These are phyloP conservation scores for Luperina nickerlii DNA, from an alignment of 2,888 invertebrate species.

Conservation along the genomic window DNA sequence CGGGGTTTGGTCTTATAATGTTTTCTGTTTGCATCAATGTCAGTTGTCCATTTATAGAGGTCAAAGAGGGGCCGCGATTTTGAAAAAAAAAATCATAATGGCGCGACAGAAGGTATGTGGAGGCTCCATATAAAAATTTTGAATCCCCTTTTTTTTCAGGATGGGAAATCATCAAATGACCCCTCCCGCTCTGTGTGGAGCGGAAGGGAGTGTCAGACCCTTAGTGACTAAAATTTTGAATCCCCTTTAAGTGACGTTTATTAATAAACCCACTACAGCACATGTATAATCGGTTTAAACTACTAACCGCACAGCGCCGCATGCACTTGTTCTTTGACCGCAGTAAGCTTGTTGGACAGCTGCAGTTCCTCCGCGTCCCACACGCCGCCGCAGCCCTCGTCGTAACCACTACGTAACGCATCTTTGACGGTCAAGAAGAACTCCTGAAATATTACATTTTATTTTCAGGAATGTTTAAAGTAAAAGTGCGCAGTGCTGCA, in stretches of 20 bases:
- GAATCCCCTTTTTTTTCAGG: no score
- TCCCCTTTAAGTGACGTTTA: background rate
- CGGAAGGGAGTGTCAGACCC: no score
- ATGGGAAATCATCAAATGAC: no score
- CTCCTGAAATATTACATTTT: slow-evolving; percentile 90
- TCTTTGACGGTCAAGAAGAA: slow-evolving; percentile 98
- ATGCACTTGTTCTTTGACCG: slow-evolving; percentile 93
- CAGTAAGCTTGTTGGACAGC: slow-evolving; percentile 92
- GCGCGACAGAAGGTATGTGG: no score
- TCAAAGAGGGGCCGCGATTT: no score
- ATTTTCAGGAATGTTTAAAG: background rate
- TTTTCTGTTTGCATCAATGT: no score
- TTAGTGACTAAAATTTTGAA: no score
- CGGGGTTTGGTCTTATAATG: no score
- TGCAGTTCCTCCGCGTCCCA: slow-evolving; percentile 93
- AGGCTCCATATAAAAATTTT: background rate
- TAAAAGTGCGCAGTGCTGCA: no score
- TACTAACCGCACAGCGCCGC: slow-evolving; percentile 95
- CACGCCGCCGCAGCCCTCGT: slow-evolving; percentile 88
- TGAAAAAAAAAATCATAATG: no score
- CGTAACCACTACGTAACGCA: slow-evolving; percentile 90
- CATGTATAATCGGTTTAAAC: background rate
- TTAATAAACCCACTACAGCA: background rate
- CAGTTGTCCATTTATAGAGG: no score
- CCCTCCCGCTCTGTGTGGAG: no score